Evolutionary conservation across 1,140 invertebrate genomes (phyloP), one percentile per base, ranked within the genome.

Genomic region (Drosophila sechellia): DNA sequence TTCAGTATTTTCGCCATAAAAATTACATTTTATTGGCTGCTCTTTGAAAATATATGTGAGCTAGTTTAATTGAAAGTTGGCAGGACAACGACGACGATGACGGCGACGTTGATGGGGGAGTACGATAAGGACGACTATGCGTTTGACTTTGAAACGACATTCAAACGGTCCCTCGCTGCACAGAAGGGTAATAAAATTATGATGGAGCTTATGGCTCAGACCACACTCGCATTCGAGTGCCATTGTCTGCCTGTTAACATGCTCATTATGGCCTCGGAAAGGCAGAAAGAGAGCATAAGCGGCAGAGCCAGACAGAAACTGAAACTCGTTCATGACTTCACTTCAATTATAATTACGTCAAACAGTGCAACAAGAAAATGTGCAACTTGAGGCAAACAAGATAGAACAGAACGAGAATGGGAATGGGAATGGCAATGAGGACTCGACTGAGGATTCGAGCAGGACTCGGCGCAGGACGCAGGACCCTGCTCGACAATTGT

Each of bases 281-380:
- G 66, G 66, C 68, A 68, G 78, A 68, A 79, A 79, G 55, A 49
- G 35, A 69, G 60, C 50, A n/a, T 20, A 58, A 39, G 37, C 40
- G 22, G 49, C 52, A 39, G 54, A 55, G 10, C 60, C 50, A 75
- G 73, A 49, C 37, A 22, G 70, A 68, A 56, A 74, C 63, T 68
- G 60, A 78, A 71, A 87, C 87, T 90, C 83, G 83, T 83, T 86
- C 83, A 86, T 79, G 84, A 87, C 83, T 90, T 87, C 81, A 90
- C 87, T 90, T 90, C 87, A 90, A 90, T 90, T 90, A 90, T 90
- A 90, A 90, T 90, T 90, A 84, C 79, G 83, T 87, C 79, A 90
- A 90, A 87, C 83, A 86, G 83, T 89, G 83, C 83, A 86, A 89
- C 83, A 89, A 86, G 84, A 86, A 86, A 86, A 87, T 86, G 79